Conservation (phyloP, 2,113 vertebrate species). For the Mormyrus lacerda region DNA sequence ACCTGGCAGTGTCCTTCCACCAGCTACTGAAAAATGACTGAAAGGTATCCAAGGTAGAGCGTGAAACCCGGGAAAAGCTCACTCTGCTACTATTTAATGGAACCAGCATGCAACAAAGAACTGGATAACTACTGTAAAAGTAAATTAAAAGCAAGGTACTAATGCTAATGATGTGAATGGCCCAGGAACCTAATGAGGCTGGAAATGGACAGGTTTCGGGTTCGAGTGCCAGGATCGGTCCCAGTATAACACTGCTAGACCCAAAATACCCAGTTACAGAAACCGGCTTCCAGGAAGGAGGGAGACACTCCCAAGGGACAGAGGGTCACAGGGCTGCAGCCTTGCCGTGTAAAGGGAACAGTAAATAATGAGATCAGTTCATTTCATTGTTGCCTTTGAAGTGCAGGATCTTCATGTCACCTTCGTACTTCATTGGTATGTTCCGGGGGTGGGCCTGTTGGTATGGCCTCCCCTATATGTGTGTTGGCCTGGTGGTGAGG, state of each 20-base stretch:
- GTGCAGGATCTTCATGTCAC: background rate
- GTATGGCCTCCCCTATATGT: background rate
- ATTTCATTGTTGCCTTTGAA: background rate
- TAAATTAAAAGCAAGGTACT: background rate
- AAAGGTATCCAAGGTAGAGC: background rate
- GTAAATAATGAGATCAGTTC: background rate
- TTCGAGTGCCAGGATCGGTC: background rate
- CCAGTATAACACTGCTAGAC: background rate
- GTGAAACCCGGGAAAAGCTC: background rate
- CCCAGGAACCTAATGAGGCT: background rate
- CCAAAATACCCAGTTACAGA: background rate
- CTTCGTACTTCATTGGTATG: background rate
- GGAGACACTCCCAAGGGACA: no score
- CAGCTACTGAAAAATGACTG: background rate
- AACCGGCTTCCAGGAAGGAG: background rate
- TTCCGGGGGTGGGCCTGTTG: background rate
- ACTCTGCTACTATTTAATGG: background rate
- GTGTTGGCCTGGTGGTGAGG: background rate
- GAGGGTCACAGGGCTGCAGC: background rate
- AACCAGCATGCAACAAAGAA: background rate
- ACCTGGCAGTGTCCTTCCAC: background rate
- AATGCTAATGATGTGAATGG: background rate
- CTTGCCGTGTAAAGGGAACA: background rate
- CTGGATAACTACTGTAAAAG: background rate
- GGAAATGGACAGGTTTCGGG: background rate